Evolutionary conservation across 2,888 invertebrate genomes (phyloP), one percentile per base, ranked within the genome.

Genomic region (Eupithecia pulchellata): DNA sequence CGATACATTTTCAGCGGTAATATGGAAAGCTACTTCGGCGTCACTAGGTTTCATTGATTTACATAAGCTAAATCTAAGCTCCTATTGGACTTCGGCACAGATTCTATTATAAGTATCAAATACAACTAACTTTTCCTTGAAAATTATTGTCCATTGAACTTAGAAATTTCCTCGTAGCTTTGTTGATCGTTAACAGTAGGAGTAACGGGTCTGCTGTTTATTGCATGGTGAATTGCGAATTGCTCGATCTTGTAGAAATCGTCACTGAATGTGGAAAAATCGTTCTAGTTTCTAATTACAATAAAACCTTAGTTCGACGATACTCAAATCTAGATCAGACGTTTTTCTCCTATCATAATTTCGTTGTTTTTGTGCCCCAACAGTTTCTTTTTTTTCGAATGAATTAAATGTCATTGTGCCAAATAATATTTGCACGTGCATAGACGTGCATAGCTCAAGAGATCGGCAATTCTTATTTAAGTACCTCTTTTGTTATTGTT

Each of bases 201-300:
- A 68, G 66, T 75, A 75, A 75, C 75, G 75, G 74, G 63, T 29
- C 11, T 32, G 52, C 36, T 64, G 68, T 68, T 64, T 67, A 57
- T 69, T 60, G 52, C 64, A 68, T 64, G 63, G 62, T 67, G 65
- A 72, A 72, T 72, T 39, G 68, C 64, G 63, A 72, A 72, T 72
- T 72, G 68, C 57, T 62, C 58, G 42, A 69, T 75, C 69, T 71
- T 65, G 69, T 68, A 69, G 73, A 68, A 71, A 74, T 74, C 57
- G 75, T 39, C 74, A 72, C 70, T 74, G 69, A 75, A 73, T 75
- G 75, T 76, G 71, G 75, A 75, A 76, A 73, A 76, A 72, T 74
- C 66, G 77, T 75, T 77, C 52, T 52, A 52, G 52, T 52, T 73
- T 72, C 69, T 75, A 72, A 73, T 74, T 76, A 74, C 71, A 73